Base-by-base conservation (phyloP, 2,888 invertebrate genomes). In the Synanthedon andrenaeformis region DNA sequence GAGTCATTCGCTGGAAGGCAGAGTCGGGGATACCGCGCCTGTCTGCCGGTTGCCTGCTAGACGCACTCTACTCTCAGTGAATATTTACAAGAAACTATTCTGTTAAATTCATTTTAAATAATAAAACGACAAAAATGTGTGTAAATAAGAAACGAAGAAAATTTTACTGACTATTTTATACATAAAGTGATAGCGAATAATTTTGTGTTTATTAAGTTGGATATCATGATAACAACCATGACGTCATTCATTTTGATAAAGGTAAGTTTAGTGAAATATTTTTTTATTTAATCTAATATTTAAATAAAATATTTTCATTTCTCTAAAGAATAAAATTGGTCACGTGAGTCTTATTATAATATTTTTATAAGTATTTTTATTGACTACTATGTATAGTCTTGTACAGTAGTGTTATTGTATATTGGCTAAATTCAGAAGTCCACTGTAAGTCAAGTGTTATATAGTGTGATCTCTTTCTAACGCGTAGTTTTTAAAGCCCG, bases 21-120 rank as follows among this genome's bases (percentile, higher is more conserved):
- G 85, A 86, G 86, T 85, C 76, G 88, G 88, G 88, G 87, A 88
- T 88, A 87, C 87, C 88, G 88, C 86, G 85, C 85, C 81, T 85
- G 86, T 83, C 85, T 84, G 84, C 82, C 85, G 86, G 86, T 75
- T 76, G 83, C 77, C 54, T 54, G 56, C 55, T 58, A 79, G 78
- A 76, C 80, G 75, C 79, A 77, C 77, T 78, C 78, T 76, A 81
- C 68, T 79, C 74, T 66, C 76, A 66, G 74, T 69, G 60, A 72
- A 66, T 63, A 68, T 64, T 71, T 73, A 70, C 73, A 66, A 70
- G 60, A 57, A 67, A 71, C 66, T 69, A 70, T 58, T 63, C 63
- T 62, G 71, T 76, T 66, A 63, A 62, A 59, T 48, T 23, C 17
- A 45, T 53, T 28, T 41, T 3, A 67, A 63, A 64, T 64, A 65